Percentiles rank a stretch among this genome's conserved stretches.
Conservation (phyloP, 2,888 invertebrate genomes). For the Poecilus cupreus region DNA sequence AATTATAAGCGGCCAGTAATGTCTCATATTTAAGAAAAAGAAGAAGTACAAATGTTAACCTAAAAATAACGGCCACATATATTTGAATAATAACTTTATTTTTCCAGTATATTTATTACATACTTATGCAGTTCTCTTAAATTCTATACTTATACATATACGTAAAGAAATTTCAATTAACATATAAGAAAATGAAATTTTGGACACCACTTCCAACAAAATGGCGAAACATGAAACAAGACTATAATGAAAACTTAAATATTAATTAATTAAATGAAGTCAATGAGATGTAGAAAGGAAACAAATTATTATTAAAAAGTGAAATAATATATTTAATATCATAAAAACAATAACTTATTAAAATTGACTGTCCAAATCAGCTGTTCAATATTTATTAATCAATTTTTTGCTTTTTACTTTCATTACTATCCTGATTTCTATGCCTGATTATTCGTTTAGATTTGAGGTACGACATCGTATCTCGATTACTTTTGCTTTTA, state of each 20-base stretch:
- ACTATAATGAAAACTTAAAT: not conserved
- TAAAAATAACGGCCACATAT: not conserved
- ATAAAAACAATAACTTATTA: slow-evolving; percentile 56
- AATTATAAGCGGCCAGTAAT: slow-evolving; percentile 23
- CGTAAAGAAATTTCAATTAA: not conserved
- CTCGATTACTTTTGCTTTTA: slow-evolving; percentile 67
- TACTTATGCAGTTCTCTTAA: not conserved
- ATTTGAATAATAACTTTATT: not conserved
- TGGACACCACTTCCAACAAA: slow-evolving; percentile 18
- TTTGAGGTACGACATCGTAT: slow-evolving; percentile 70
- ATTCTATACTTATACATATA: slow-evolving; percentile 21
- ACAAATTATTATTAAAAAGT: not conserved
- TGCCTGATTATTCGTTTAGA: slow-evolving; percentile 70
- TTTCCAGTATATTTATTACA: slow-evolving; percentile 12
- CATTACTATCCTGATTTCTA: slow-evolving; percentile 66
- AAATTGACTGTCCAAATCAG: slow-evolving; percentile 16
- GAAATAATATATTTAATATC: slow-evolving; percentile 50
- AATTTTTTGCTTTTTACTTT: slow-evolving; percentile 67
- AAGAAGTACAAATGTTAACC: slow-evolving; percentile 38
- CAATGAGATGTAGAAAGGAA: not conserved
- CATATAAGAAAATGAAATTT: not conserved
- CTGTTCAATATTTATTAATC: slow-evolving; percentile 46
- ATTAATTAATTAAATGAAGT: not conserved
- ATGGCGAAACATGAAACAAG: not conserved
- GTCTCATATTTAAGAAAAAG: slow-evolving; percentile 23